Evolutionary conservation across 2,113 vertebrate genomes (phyloP), one percentile per base, ranked within the genome.

Genomic region (Propithecus coquereli): DNA sequence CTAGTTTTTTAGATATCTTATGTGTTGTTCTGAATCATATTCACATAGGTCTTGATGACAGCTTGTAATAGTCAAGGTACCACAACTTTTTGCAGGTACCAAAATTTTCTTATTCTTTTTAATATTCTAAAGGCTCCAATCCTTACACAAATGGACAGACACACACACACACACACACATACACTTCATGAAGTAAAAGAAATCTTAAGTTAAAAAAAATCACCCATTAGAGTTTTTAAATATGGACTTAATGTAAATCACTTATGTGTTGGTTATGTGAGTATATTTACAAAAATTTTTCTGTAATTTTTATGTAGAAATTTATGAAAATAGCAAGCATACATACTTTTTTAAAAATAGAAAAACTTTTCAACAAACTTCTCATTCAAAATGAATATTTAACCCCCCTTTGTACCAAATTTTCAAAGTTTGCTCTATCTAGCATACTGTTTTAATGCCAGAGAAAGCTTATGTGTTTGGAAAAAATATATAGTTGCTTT

Each of bases 401-500:
- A 87, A 71, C 5, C 10, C 20, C 1, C 8, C 90, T 54, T 40
- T 3, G 68, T 79, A 79, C 37, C 30, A 94, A 59, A 32, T 30
- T 95, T 94, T 92, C 57, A 63, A 71, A 93, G 0, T 70, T 83
- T 81, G 0, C 16, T 65, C 0, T 76, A 18, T n/a, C 12, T 68
- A 50, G 12, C 8, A 37, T 57, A 13, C 27, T 93, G 57, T 96
- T 94, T 82, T 81, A 73, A 74, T 68, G 52, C 5, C 68, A 47
- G 9, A 74, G 18, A 45, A 50, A 65, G 82, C 92, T 93, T 91
- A 81, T 83, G 84, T 86, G 86, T 96, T 83, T 76, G 40, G 45
- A 34, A 37, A 71, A 93, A 37, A 92, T 91, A 96, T 54, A 93
- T 73, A 97, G 57, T 91, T 52, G 1, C 71, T 93, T 87, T 52